Base-by-base conservation (phyloP, 2,888 invertebrate genomes). In the Phyllotreta striolata region DNA sequence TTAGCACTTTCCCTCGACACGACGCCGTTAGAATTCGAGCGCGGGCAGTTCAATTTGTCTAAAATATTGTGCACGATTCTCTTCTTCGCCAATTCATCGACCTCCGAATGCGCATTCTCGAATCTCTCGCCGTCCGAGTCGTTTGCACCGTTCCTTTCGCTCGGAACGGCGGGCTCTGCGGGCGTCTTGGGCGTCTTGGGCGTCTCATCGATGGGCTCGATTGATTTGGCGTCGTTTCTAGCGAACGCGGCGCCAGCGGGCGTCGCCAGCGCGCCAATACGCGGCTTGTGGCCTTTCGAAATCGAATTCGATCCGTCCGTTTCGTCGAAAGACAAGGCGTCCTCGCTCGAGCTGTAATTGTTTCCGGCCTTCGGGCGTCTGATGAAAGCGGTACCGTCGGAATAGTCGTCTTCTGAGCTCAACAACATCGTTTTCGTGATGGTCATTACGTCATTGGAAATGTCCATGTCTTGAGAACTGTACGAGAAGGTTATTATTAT, bases 281-380 rank as follows among this genome's bases (percentile, higher is more conserved):
- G 73, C 62, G 76, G 72, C 34, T 73, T 67, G 54, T 78, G 77
- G 55, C 76, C 76, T 62, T 74, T 76, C 1, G 72, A 74, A 35
- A 77, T 76, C 37, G 75, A 55, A 0, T 67, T 72, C 4, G 62
- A n/a, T 6, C 47, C 51, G n/a, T 66, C 67, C 4, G 34, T 35
- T 56, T 71, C 74, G 13, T 73, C 72, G 7, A 70, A 65, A 0
- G 68, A 66, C 6, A 74, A 49, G n/a, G 73, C 62, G 43, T 74
- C 71, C 14, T 74, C 74, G 24, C 60, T 68, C 0, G 74, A 74
- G 12, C 72, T 68, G 56, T 67, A 73, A 7, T 66, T 67, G 47
- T 51, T 40, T 24, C 39, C 44, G 10, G 43, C 13, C 24, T 24
- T 24, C 7, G 12, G 38, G 8, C 14, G 43, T 37, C 39, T 47